A percentile compares a stretch with the other conserved stretches of the same genome.
Evolutionary conservation across 1,140 invertebrate genomes (phyloP).

Genomic region (Choristoneura fumiferana): DNA sequence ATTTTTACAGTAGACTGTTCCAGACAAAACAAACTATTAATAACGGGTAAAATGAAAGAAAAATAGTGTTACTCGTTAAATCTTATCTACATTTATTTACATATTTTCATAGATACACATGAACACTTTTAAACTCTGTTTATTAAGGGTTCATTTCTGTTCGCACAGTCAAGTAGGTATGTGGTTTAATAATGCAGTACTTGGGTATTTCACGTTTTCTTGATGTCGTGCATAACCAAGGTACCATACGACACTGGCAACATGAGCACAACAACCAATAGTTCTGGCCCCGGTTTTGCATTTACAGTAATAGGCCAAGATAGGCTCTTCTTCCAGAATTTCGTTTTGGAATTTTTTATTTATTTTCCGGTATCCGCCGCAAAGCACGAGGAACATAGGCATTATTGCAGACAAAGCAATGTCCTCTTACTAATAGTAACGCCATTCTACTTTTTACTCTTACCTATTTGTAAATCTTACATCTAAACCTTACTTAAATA

Average conservation of each 20-base stretch:
- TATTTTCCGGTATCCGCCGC: background rate
- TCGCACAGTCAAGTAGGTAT: background rate
- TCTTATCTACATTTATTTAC: slow-evolving; percentile 1
- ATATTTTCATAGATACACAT: slow-evolving; percentile 4
- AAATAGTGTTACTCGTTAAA: slow-evolving; percentile 7
- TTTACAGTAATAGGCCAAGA: no score
- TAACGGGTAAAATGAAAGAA: background rate
- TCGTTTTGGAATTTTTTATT: no score
- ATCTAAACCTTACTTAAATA: no score
- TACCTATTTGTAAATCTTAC: no score
- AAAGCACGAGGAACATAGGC: background rate
- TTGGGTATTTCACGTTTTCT: no score
- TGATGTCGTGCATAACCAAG: no score
- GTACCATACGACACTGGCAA: no score
- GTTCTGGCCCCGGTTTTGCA: no score
- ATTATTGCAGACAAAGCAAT: background rate
- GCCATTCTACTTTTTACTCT: no score
- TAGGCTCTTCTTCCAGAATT: no score
- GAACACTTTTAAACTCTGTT: background rate
- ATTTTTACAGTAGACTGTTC: slow-evolving; percentile 3
- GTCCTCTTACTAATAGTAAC: no score
- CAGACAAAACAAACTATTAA: slow-evolving; percentile 4
- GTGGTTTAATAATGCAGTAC: slow-evolving; percentile 1
- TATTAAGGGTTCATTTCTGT: background rate
- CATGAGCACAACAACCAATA: no score